Evolutionary conservation across 2,888 invertebrate species (phyloP), one percentile per base, ranked within the genome.

Genomic region (Biston stratarius): DNA sequence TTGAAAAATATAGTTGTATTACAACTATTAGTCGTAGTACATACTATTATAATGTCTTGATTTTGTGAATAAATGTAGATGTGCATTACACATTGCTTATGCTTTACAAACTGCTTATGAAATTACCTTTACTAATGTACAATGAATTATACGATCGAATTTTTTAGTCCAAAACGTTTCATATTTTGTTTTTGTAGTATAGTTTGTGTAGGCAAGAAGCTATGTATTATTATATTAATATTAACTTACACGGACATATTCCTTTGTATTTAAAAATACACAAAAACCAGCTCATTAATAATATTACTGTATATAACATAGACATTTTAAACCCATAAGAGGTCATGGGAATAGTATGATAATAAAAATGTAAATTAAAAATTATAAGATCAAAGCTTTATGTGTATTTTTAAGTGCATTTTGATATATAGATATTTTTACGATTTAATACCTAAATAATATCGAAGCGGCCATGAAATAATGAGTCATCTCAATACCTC

Each of bases 381-480:
- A 55, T 24, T 24, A 0, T 42, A 10, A 63, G 36, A 44, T 42
- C 15, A 36, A 60, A 64, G 59, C 53, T 36, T 38, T 60, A 15
- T 38, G 60, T 65, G 56, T 60, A 55, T 48, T 64, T 56, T 60
- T 42, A 34, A 49, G 10, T 64, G 40, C 44, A 57, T 48, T 36
- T 56, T 56, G 47, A 24, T 59, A 38, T n/a, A 5, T 33, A 24
- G 33, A 53, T 74, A 71, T 73, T 76, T 77, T 73, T 62, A 74
- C 53, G 66, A 74, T 71, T 63, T 72, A 74, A 33, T 38, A 36
- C 1, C 69, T 36, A 36, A 38, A 38, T 38, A 38, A 72, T 70
- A 74, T 72, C 74, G 70, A 75, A 77, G 82, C 77, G 80, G 82
- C 82, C 81, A 82, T 82, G 73, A 75, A 73, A 75, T 71, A 71